Conservation (phyloP, 2,797 vertebrate species). For the Scleropages formosus region DNA sequence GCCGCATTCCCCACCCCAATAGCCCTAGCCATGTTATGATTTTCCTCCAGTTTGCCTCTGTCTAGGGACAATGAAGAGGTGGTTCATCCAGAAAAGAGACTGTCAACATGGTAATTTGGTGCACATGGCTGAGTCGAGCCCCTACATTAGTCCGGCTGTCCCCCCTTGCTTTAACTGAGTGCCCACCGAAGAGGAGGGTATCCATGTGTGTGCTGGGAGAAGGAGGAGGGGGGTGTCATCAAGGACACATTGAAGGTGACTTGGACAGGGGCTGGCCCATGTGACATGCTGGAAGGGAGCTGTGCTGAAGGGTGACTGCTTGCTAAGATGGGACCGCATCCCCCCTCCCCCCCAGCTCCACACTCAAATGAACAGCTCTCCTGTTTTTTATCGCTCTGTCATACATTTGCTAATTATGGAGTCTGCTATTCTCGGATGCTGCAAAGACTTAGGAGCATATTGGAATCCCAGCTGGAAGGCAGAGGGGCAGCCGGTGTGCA, state of each 20-base stretch:
- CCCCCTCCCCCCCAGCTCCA: neutral
- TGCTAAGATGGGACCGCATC: neutral
- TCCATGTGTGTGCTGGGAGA: neutral
- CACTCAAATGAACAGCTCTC: conserved; percentile 6
- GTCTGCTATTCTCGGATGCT: neutral
- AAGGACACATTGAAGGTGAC: conserved; percentile 17
- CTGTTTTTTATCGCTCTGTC: conserved; percentile 16
- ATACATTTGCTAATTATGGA: conserved; percentile 1
- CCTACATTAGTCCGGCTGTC: neutral
- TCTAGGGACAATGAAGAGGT: conserved; percentile 20
- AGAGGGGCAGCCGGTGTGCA: neutral
- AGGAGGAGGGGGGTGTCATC: neutral
- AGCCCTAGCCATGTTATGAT: neutral
- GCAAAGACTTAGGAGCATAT: neutral
- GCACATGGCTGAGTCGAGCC: neutral
- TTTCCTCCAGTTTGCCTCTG: conserved; percentile 6
- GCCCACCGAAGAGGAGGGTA: neutral
- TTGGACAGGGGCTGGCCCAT: neutral
- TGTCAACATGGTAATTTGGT: conserved; percentile 1
- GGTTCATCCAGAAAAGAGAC: conserved; percentile 6
- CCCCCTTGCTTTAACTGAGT: neutral
- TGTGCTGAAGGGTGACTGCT: neutral
- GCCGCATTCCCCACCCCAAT: neutral
- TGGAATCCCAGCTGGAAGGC: conserved; percentile 1
- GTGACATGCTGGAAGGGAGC: neutral